Conservation (phyloP, 2,113 vertebrate genomes). For the Saimiri boliviensis region DNA sequence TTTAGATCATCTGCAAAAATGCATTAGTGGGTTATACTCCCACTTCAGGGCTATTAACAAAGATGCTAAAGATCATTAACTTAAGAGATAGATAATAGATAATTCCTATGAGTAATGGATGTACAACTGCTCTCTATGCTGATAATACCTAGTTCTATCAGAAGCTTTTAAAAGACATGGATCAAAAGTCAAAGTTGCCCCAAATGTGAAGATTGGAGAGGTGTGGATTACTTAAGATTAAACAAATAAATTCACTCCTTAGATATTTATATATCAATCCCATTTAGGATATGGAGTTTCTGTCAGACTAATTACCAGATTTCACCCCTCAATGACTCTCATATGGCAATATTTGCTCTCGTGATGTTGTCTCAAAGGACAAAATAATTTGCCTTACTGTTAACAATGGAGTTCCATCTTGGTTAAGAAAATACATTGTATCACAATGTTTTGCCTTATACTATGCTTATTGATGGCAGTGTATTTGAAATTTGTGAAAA, state of each 20-base stretch:
- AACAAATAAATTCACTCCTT: constrained; percentile 6
- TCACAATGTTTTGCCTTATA: neutral
- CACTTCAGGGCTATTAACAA: neutral
- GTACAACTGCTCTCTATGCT: neutral
- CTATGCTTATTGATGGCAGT: neutral
- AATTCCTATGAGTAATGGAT: neutral
- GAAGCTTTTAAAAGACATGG: neutral
- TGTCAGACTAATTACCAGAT: neutral
- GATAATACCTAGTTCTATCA: neutral
- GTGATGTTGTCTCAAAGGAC: neutral
- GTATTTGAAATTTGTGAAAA: neutral
- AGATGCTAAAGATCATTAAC: neutral
- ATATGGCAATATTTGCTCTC: neutral
- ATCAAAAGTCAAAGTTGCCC: neutral
- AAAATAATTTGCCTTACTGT: neutral
- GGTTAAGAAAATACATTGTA: neutral
- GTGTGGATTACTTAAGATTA: neutral
- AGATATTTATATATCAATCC: neutral
- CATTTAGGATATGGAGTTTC: neutral
- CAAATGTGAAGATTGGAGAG: neutral
- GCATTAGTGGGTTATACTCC: neutral
- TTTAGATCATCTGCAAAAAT: constrained; percentile 8
- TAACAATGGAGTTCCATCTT: neutral
- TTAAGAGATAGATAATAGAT: neutral
- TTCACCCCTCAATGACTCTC: neutral